These are phyloP conservation scores for Amiota communis DNA, from an alignment of 2,888 invertebrate species.

Conservation along the genomic window DNA sequence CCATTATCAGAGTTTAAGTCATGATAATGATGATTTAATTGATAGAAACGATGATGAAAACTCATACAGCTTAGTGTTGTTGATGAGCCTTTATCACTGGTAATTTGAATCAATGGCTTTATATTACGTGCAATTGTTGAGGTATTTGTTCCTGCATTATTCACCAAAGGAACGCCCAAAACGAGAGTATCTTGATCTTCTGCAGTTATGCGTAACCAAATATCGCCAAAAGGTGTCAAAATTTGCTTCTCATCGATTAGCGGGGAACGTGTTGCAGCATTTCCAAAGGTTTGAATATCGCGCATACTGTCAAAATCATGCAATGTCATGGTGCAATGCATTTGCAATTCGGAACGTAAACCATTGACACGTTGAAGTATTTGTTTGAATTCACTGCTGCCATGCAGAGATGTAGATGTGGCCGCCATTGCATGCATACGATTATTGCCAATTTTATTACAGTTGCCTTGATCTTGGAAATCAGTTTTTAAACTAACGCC, in stretches of 20 bases:
- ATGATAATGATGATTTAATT: conserved; percentile 47
- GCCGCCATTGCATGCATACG: conserved; percentile 7
- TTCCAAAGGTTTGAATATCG: conserved; percentile 56
- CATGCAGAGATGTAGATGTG: not conserved
- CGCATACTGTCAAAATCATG: conserved; percentile 53
- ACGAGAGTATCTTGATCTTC: conserved; percentile 48
- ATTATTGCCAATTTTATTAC: conserved; percentile 12
- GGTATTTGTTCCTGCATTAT: conserved; percentile 47
- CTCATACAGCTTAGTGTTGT: conserved; percentile 25
- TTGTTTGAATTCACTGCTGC: conserved; percentile 46
- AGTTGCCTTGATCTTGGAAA: conserved; percentile 51
- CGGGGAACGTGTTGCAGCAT: conserved; percentile 55
- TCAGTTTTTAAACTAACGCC: conserved; percentile 52
- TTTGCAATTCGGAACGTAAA: conserved; percentile 60
- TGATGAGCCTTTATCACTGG: not conserved
- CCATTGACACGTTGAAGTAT: conserved; percentile 54
- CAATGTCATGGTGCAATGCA: conserved; percentile 60
- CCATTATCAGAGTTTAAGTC: conserved; percentile 42
- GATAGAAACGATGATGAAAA: conserved; percentile 58
- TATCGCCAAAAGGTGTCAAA: conserved; percentile 64
- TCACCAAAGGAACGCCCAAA: conserved; percentile 62
- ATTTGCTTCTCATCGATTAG: conserved; percentile 67
- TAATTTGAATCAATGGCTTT: conserved; percentile 37
- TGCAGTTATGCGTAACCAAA: conserved; percentile 61
- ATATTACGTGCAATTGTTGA: conserved; percentile 41